These are phyloP conservation scores for Epicauta chinensis DNA, from an alignment of 1,140 invertebrate species.

Conservation along the genomic window DNA sequence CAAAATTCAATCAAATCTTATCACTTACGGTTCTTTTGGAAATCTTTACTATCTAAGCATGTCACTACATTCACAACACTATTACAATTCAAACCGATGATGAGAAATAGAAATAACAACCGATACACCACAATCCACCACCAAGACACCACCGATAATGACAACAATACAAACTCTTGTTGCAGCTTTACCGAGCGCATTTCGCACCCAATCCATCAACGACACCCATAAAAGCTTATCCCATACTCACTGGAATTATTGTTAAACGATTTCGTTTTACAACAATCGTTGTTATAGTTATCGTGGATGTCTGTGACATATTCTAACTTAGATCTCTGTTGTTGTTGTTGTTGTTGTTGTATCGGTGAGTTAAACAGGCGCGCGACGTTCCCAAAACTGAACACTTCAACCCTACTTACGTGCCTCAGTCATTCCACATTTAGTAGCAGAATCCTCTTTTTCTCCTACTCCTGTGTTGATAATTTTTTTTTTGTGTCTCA, in stretches of 20 bases:
- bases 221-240: not conserved
- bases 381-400: slow-evolving; percentile 24
- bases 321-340: not conserved
- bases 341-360: too few species aligned
- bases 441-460: slow-evolving; percentile 19
- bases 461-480: slow-evolving; percentile 19
- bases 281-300: too few species aligned
- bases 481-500: slow-evolving; percentile 13
- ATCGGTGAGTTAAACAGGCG: slow-evolving; percentile 16
- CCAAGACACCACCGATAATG: not conserved
- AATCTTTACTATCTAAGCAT: slow-evolving; percentile 27
- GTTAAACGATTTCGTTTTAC: too few species aligned
- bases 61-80: slow-evolving; percentile 11
- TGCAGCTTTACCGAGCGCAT: slow-evolving; percentile 8
- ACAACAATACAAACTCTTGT: not conserved
- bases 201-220: slow-evolving; percentile 7
- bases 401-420: slow-evolving; percentile 16
- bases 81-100: not conserved
- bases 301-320: slow-evolving; percentile 8
- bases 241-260: slow-evolving; percentile 2
- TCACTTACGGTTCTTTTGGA: slow-evolving; percentile 32
- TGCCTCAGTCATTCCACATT: not conserved
- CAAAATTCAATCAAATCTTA: too few species aligned
- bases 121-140: not conserved
- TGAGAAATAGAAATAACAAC: not conserved